Evolutionary conservation across 2,888 invertebrate species (phyloP).

Genomic region (Ectemnius cavifrons): DNA sequence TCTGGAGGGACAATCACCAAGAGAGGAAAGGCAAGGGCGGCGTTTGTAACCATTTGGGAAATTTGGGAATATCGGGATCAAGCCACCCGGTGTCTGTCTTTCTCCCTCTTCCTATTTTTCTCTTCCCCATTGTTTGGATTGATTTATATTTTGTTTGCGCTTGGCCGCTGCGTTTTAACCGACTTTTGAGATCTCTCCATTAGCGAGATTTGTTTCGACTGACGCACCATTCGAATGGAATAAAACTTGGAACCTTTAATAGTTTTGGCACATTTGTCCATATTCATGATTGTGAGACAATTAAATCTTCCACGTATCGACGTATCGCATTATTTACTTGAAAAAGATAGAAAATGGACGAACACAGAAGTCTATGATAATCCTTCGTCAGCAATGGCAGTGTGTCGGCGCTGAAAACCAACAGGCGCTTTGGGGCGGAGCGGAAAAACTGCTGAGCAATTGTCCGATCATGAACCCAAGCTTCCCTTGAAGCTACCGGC

Average conservation of each 20-base stretch:
- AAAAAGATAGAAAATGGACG: conserved; percentile 41
- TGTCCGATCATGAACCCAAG: conserved; percentile 64
- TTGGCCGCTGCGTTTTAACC: conserved; percentile 48
- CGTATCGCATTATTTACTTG: too few relatives aligned
- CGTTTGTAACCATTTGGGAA: conserved; percentile 74
- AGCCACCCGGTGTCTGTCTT: conserved; percentile 56
- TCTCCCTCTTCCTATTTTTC: conserved; percentile 42
- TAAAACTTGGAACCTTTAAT: background rate
- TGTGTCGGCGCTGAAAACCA: conserved; percentile 29
- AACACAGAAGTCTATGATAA: background rate
- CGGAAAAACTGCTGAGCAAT: conserved; percentile 75
- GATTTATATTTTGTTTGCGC: conserved; percentile 77
- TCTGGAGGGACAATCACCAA: conserved; percentile 57
- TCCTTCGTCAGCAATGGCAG: conserved; percentile 41
- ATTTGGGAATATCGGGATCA: conserved; percentile 73
- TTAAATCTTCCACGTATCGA: too few relatives aligned
- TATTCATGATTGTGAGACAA: too few relatives aligned
- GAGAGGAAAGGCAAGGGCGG: conserved; percentile 61
- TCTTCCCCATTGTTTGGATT: conserved; percentile 67
- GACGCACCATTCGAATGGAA: background rate
- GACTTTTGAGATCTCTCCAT: conserved; percentile 41
- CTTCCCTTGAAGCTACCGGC: conserved; percentile 49
- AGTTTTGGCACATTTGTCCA: background rate
- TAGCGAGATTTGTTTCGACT: conserved; percentile 9
- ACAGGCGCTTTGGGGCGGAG: conserved; percentile 73